Conservation (phyloP, 2,888 invertebrate genomes). For the Liodrosophila aerea region DNA sequence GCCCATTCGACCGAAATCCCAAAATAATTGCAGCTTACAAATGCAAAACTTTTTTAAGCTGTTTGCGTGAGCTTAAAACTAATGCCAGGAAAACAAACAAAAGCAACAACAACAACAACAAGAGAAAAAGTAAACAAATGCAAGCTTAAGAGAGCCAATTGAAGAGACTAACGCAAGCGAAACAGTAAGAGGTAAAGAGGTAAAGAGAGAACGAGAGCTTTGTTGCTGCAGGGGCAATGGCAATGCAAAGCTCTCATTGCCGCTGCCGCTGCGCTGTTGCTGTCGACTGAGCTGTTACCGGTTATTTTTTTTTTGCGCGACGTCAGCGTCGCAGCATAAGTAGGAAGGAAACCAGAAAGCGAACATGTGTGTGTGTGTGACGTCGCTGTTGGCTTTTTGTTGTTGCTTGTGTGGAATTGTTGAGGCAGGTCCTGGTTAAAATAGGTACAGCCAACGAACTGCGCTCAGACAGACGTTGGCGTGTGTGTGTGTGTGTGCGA, state of each 20-base stretch:
- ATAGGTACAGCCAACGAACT: constrained; percentile 82
- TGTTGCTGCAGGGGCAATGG: constrained; percentile 25
- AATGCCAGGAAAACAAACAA: constrained; percentile 42
- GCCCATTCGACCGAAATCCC: constrained; percentile 29
- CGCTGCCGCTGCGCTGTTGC: constrained; percentile 27
- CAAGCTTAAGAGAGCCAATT: constrained; percentile 16
- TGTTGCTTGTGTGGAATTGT: constrained; percentile 67
- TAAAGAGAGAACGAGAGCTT: constrained; percentile 22
- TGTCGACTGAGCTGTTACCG: constrained; percentile 55
- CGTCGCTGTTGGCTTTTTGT: constrained; percentile 20
- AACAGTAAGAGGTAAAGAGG: not conserved
- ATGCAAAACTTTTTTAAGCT: constrained; percentile 25
- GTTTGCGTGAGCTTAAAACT: not conserved
- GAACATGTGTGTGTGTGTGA: constrained; percentile 31
- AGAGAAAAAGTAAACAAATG: constrained; percentile 58
- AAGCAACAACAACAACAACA: constrained; percentile 30
- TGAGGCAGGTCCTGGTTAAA: constrained; percentile 81
- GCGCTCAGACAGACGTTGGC: constrained; percentile 60
- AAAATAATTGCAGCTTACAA: constrained; percentile 52
- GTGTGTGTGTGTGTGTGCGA: constrained; percentile 23
- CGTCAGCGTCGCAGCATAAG: constrained; percentile 53
- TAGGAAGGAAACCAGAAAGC: constrained; percentile 75
- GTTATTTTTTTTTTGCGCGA: constrained; percentile 50
- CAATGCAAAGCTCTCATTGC: constrained; percentile 7
- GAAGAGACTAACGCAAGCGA: constrained; percentile 2